Evolutionary conservation across 1,140 invertebrate genomes (phyloP).

Genomic region (Ladona fulva): DNA sequence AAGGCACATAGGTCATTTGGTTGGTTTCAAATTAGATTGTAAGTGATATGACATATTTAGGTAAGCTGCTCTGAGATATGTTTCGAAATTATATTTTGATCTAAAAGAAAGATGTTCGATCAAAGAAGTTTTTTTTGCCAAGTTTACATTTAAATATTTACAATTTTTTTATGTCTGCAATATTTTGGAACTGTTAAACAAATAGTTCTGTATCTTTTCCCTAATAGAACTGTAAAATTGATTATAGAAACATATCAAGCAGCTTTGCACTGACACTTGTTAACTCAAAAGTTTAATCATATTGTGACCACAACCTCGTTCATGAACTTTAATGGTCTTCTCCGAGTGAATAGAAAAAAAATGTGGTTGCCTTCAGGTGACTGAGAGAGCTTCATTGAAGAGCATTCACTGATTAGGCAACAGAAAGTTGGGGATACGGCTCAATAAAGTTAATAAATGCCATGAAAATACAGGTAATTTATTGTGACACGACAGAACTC

Average conservation of each 20-base stretch:
- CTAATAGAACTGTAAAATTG: too few relatives aligned
- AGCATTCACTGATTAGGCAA: background rate
- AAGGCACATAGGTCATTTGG: background rate
- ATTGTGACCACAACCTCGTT: background rate
- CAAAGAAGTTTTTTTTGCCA: too few relatives aligned
- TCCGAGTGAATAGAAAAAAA: background rate
- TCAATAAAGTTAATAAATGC: background rate
- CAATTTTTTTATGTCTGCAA: too few relatives aligned
- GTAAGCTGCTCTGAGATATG: background rate
- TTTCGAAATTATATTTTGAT: background rate
- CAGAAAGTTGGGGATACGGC: background rate
- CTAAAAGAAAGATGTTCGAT: too few relatives aligned
- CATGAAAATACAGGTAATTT: background rate
- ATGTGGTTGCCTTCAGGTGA: background rate
- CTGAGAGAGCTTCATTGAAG: background rate
- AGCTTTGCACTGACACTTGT: background rate
- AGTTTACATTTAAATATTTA: too few relatives aligned
- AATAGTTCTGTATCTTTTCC: too few relatives aligned
- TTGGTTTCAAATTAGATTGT: background rate
- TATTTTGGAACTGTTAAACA: too few relatives aligned
- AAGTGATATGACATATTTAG: conserved; percentile 1
- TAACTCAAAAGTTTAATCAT: background rate
- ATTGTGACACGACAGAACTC: background rate
- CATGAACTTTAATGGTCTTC: background rate
- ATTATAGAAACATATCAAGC: background rate